phyloP scores from a whole-genome alignment of 2,888 invertebrate genomes.

The Sicus ferrugineus region DNA sequence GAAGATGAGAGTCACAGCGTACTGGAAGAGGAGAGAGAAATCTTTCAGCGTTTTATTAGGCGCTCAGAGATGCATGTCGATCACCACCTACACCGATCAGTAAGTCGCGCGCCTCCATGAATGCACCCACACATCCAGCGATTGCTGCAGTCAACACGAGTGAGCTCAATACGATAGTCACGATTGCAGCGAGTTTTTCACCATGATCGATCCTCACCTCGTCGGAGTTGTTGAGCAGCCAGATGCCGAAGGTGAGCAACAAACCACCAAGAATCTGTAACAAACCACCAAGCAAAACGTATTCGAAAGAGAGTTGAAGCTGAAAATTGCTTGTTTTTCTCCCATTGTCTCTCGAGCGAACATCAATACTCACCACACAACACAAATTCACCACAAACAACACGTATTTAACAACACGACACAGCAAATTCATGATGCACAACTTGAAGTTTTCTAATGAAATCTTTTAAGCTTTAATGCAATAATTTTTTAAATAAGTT shows the following conservation, averaged over 20 bases:
- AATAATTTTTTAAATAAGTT: neutral
- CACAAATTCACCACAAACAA: slow-evolving; percentile 50
- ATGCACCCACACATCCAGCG: slow-evolving; percentile 48
- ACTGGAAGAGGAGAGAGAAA: slow-evolving; percentile 42
- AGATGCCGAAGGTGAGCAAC: slow-evolving; percentile 53
- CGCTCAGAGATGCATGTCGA: neutral
- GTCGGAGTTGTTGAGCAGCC: slow-evolving; percentile 50
- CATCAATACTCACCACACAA: slow-evolving; percentile 47
- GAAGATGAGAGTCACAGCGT: slow-evolving; percentile 52
- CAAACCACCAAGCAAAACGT: neutral
- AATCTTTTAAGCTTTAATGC: neutral
- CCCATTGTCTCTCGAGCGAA: neutral
- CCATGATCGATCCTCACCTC: slow-evolving; percentile 46
- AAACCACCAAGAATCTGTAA: slow-evolving; percentile 50
- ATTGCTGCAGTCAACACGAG: slow-evolving; percentile 48
- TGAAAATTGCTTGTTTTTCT: neutral
- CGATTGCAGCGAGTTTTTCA: slow-evolving; percentile 49
- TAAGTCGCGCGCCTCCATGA: slow-evolving; percentile 48
- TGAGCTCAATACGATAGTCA: slow-evolving; percentile 52
- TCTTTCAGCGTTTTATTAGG: neutral
- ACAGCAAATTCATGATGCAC: slow-evolving; percentile 52
- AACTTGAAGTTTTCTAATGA: neutral
- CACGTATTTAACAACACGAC: slow-evolving; percentile 47
- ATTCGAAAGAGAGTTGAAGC: too few species aligned
- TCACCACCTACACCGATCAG: slow-evolving; percentile 50